Evolutionary conservation across 2,113 vertebrate species (phyloP).

Genomic region (Tachysurus vachellii): DNA sequence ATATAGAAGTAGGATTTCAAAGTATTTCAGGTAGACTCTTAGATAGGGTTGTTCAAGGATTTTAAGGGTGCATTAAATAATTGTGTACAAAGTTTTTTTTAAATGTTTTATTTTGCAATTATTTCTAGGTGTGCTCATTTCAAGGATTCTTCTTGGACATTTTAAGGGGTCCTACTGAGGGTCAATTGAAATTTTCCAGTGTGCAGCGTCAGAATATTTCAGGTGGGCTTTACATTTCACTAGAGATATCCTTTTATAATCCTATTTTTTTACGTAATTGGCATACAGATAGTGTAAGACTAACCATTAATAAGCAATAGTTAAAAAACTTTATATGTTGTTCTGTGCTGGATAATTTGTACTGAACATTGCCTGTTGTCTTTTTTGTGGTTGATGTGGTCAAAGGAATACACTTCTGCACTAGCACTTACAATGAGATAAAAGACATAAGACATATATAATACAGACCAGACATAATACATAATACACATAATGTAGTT

Average conservation of each 20-base stretch:
- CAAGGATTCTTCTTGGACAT: background rate
- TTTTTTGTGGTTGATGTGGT: constrained; percentile 1
- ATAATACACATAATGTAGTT: constrained; percentile 32
- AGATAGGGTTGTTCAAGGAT: background rate
- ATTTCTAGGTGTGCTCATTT: background rate
- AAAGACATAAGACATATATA: background rate
- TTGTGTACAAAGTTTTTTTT: background rate
- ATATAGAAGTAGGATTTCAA: background rate
- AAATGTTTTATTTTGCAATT: background rate
- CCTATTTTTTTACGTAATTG: background rate
- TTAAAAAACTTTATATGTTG: background rate
- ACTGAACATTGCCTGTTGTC: background rate
- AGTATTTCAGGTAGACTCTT: constrained; percentile 20
- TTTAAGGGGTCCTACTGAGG: background rate
- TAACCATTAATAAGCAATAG: background rate
- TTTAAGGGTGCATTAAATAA: background rate
- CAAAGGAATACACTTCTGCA: background rate
- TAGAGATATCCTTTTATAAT: background rate
- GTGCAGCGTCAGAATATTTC: background rate
- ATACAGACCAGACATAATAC: background rate
- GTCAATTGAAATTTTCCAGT: background rate
- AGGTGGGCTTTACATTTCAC: background rate
- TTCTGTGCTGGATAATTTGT: background rate
- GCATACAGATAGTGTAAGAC: too few relatives aligned
- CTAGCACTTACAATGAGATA: background rate